phyloP scores from a whole-genome alignment of 2,888 invertebrate genomes.

The Alloscopus bannaensis region DNA sequence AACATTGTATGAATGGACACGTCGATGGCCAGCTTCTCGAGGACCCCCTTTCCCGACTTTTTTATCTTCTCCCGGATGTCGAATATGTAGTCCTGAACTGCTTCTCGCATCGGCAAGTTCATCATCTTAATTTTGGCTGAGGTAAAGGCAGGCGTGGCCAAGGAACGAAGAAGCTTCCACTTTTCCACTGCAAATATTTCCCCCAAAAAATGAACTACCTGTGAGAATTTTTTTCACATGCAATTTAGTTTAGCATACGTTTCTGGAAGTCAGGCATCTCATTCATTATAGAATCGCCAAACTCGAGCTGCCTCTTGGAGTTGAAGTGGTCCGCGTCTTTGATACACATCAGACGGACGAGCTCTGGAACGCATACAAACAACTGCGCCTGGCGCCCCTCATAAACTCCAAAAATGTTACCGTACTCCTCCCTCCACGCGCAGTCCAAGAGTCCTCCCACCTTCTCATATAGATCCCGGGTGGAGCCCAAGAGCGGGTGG shows the following conservation, averaged over 20 bases:
- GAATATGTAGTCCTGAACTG: slow-evolving; percentile 28
- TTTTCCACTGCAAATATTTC: slow-evolving; percentile 63
- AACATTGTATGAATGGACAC: slow-evolving; percentile 59
- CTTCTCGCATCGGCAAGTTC: slow-evolving; percentile 53
- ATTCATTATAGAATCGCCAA: slow-evolving; percentile 60
- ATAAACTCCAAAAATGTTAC: slow-evolving; percentile 69
- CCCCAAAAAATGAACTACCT: slow-evolving; percentile 3
- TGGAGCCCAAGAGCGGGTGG: slow-evolving; percentile 65
- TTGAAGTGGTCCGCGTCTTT: slow-evolving; percentile 65
- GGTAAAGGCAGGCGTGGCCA: slow-evolving; percentile 55
- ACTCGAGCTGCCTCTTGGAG: slow-evolving; percentile 49
- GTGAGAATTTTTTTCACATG: not conserved
- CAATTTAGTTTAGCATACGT: slow-evolving; percentile 13
- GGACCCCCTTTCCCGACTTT: not conserved
- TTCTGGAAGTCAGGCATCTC: slow-evolving; percentile 66
- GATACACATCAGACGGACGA: slow-evolving; percentile 60
- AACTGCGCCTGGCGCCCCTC: slow-evolving; percentile 63
- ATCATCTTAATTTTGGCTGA: slow-evolving; percentile 59
- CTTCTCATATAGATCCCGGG: slow-evolving; percentile 50
- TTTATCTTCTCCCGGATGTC: slow-evolving; percentile 33
- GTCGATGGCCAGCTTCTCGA: slow-evolving; percentile 50
- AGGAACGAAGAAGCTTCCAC: slow-evolving; percentile 59
- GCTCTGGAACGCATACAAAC: slow-evolving; percentile 59
- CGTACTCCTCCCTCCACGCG: slow-evolving; percentile 63
- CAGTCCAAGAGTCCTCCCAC: slow-evolving; percentile 60